Evolutionary conservation across 2,797 vertebrate species (phyloP).

Genomic region (Delichon dasypus): DNA sequence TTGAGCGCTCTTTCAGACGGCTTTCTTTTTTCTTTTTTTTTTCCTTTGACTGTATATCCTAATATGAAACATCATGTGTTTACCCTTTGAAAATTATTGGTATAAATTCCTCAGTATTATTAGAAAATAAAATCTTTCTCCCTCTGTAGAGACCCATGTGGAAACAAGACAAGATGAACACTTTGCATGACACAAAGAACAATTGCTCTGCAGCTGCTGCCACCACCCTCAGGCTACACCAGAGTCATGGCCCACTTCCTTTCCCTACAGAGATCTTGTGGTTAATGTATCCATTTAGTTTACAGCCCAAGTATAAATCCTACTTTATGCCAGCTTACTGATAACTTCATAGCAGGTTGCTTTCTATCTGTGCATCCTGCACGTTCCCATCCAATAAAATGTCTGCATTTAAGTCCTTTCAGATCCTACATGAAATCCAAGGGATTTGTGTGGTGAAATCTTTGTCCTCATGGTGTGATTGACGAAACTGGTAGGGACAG

Average conservation of each 20-base stretch:
- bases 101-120: neutral
- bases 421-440: neutral
- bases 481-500: neutral
- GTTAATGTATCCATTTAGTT: constrained; percentile 35
- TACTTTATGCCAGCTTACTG: constrained; percentile 11
- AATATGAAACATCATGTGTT: neutral
- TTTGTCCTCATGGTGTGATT: neutral
- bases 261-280: constrained; percentile 19
- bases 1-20: neutral
- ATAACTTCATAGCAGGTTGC: neutral
- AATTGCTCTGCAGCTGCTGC: constrained; percentile 52
- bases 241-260: constrained; percentile 14
- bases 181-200: constrained; percentile 16
- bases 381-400: neutral
- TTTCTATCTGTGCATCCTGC: neutral
- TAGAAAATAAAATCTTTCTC: neutral
- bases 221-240: constrained; percentile 17
- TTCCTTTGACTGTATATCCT: neutral
- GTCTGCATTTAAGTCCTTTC: neutral
- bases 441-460: neutral
- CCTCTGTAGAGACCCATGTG: neutral
- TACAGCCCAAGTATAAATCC: constrained; percentile 33
- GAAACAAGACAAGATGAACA: constrained; percentile 23
- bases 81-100: neutral
- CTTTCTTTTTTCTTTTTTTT: neutral